Conservation (phyloP, 2,797 vertebrate genomes). For the Pseudochirops cupreus region DNA sequence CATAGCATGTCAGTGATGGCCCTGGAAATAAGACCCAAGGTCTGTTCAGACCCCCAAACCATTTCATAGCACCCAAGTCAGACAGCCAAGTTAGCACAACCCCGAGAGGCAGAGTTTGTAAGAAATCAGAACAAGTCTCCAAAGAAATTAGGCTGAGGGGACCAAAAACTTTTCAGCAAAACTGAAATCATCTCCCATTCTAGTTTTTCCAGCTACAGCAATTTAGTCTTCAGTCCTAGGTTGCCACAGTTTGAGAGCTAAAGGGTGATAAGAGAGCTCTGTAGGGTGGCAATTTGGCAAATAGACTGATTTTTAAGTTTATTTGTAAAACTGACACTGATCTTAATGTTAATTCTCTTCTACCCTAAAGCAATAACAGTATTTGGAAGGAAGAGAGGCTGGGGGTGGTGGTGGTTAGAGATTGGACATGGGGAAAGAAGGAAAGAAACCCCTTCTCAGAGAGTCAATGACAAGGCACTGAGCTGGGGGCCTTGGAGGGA, state of each 20-base stretch:
- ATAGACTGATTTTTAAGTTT: constrained; percentile 21
- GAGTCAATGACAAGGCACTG: not conserved
- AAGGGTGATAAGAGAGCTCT: not conserved
- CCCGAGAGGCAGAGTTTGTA: not conserved
- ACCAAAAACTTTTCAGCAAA: not conserved
- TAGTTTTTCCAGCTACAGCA: not conserved
- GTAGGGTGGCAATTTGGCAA: not conserved
- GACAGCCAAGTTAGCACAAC: not conserved
- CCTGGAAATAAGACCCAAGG: not conserved
- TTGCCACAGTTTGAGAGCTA: not conserved
- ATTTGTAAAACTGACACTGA: constrained; percentile 43
- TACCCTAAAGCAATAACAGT: constrained; percentile 5
- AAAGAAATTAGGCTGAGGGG: not conserved
- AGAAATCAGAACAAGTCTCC: not conserved
- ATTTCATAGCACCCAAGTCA: not conserved
- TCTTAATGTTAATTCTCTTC: constrained; percentile 37
- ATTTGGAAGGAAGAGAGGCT: not conserved
- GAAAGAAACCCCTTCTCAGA: not conserved
- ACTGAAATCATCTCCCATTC: not conserved
- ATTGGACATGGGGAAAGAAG: not conserved
- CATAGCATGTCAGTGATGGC: accelerated
- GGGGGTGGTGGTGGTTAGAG: not conserved
- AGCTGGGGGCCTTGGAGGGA: not conserved
- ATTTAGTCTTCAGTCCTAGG: not conserved
- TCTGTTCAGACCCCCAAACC: not conserved